phyloP scores from a whole-genome alignment of 2,797 vertebrate species.

The Petrocephalus sullivani region DNA sequence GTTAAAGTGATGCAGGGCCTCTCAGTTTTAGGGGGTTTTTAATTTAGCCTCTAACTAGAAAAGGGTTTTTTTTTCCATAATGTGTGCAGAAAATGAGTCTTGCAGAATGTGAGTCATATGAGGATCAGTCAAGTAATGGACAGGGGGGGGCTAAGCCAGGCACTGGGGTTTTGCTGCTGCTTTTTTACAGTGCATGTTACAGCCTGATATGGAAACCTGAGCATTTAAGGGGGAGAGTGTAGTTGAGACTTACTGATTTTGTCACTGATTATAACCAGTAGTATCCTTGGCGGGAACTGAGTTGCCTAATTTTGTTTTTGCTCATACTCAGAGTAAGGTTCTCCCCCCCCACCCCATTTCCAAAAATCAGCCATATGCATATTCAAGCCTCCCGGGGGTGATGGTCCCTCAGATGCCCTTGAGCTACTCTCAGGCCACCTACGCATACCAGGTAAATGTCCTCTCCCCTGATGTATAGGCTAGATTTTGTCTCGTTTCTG shows the following conservation, averaged over 20 bases:
- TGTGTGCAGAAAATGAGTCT: neutral
- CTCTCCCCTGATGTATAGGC: neutral
- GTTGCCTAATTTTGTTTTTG: neutral
- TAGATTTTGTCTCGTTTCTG: neutral
- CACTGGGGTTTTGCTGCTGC: neutral
- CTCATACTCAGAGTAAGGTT: neutral
- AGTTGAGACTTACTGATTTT: neutral
- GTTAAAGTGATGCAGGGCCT: neutral
- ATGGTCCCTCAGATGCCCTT: conserved; percentile 60
- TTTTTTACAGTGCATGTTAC: neutral
- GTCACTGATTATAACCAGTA: neutral
- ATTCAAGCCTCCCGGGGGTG: conserved; percentile 51
- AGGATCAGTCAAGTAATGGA: neutral
- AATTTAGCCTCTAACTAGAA: neutral
- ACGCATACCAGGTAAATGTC: conserved; percentile 57
- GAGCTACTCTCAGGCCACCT: conserved; percentile 58
- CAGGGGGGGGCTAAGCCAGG: neutral
- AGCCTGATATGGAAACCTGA: neutral
- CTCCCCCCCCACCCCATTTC: neutral
- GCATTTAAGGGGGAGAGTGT: neutral
- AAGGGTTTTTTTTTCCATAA: neutral
- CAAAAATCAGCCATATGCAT: conserved; percentile 53
- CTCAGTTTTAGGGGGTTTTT: neutral
- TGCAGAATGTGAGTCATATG: neutral
- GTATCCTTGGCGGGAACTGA: neutral